phyloP scores from a whole-genome alignment of 1,140 invertebrate species.

The Pararge aegeria region DNA sequence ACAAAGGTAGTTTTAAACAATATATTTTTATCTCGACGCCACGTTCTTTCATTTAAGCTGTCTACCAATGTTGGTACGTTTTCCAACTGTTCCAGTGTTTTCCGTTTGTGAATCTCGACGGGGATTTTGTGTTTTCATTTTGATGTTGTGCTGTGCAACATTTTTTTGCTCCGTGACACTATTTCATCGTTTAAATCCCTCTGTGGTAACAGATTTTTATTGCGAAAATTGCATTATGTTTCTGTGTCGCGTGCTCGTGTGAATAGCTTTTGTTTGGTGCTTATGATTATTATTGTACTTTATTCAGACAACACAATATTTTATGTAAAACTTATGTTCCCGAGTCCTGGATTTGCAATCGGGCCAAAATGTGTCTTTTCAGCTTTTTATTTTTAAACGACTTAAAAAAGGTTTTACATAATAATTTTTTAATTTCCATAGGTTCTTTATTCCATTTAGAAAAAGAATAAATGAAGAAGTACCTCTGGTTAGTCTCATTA shows the following conservation, averaged over 20 bases:
- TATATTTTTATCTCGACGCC: constrained; percentile 4
- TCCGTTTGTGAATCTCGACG: neutral
- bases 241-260: neutral
- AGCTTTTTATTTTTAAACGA: too few relatives aligned
- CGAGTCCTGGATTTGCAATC: too few relatives aligned
- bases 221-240: neutral
- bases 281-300: neutral
- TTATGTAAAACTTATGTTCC: too few relatives aligned
- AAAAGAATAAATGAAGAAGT: too few relatives aligned
- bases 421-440: too few relatives aligned
- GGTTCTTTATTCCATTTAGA: too few relatives aligned
- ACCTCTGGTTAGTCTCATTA: too few relatives aligned
- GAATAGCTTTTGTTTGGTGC: neutral
- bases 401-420: too few relatives aligned
- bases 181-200: constrained; percentile 13
- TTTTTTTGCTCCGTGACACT: neutral
- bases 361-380: too few relatives aligned
- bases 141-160: neutral
- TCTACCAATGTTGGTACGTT: constrained; percentile 1
- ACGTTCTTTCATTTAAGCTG: constrained; percentile 1
- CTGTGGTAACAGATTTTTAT: constrained; percentile 7
- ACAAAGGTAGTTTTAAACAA: constrained; percentile 2
- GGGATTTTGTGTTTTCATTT: constrained; percentile 8
- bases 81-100: neutral
- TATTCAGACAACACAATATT: too few relatives aligned